Conservation (phyloP, 2,797 vertebrate genomes). For the Girardinus metallicus region DNA sequence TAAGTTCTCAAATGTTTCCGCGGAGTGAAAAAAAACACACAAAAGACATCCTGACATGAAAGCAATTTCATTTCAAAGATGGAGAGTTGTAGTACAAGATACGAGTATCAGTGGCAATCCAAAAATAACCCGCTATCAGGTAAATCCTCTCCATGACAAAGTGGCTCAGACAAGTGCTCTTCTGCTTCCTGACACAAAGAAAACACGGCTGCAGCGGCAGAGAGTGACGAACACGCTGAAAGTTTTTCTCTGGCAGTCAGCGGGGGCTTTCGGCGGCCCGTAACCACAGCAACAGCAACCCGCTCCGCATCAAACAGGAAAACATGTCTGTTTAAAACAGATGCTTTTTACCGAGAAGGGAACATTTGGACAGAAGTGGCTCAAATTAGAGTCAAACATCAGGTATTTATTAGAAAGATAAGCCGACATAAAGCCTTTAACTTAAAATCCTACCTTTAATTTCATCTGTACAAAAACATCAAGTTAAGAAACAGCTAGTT, state of each 20-base stretch:
- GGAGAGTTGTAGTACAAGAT: background rate
- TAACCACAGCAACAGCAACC: slow-evolving; percentile 77
- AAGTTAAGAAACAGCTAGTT: background rate
- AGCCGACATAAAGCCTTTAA: background rate
- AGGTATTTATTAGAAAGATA: background rate
- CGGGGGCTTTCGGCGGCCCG: slow-evolving; percentile 65
- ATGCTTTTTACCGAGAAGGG: slow-evolving; percentile 8
- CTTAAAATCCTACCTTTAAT: background rate
- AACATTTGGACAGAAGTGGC: background rate
- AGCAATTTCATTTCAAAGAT: slow-evolving; percentile 12
- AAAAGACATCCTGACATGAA: background rate
- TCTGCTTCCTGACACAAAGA: slow-evolving; percentile 33
- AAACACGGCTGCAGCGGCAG: slow-evolving; percentile 16
- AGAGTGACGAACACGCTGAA: slow-evolving; percentile 26
- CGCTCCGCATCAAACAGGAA: slow-evolving; percentile 60
- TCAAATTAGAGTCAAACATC: background rate
- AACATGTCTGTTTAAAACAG: slow-evolving; percentile 56
- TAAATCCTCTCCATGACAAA: slow-evolving; percentile 40
- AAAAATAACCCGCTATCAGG: slow-evolving; percentile 37
- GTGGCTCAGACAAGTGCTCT: slow-evolving; percentile 39
- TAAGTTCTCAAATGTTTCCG: slow-evolving; percentile 13
- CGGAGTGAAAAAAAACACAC: background rate
- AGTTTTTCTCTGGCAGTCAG: slow-evolving; percentile 60
- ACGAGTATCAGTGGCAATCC: slow-evolving; percentile 16
- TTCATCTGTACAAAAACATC: background rate